Evolutionary conservation across 1,140 invertebrate species (phyloP).

Genomic region (Drosophila melanica): DNA sequence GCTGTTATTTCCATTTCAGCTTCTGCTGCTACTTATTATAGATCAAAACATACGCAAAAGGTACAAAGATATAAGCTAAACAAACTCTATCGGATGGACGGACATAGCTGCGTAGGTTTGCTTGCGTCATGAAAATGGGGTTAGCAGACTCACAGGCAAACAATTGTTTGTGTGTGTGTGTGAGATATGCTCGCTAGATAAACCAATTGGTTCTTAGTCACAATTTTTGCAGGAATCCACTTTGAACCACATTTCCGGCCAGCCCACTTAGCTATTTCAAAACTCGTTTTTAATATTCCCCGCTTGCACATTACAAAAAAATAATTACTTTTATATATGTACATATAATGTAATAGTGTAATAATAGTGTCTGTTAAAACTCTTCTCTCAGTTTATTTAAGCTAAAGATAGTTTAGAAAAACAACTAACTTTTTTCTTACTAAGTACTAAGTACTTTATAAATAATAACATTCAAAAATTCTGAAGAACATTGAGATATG

Average conservation of each 20-base stretch:
- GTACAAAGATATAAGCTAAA: background rate
- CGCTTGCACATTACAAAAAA: background rate
- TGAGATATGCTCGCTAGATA: slow-evolving; percentile 19
- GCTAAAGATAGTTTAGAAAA: no score
- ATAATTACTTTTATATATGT: no score
- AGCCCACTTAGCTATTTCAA: background rate
- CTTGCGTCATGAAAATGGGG: slow-evolving; percentile 37
- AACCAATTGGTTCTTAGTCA: slow-evolving; percentile 28
- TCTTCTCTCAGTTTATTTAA: no score
- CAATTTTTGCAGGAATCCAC: slow-evolving; percentile 24
- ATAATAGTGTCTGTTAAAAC: no score
- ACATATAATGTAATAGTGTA: no score
- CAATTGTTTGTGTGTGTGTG: background rate
- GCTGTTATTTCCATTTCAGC: background rate
- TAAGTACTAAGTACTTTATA: no score
- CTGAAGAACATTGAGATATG: no score
- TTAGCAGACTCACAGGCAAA: slow-evolving; percentile 32
- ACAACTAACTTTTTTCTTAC: no score
- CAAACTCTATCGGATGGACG: background rate
- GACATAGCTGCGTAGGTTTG: background rate
- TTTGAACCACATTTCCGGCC: slow-evolving; percentile 29
- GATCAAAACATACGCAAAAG: slow-evolving; percentile 16
- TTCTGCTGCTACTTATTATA: background rate
- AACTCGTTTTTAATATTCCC: background rate
- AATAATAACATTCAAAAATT: no score